These are phyloP conservation scores for Beris morrisii DNA, from an alignment of 2,888 invertebrate species.

Conservation along the genomic window DNA sequence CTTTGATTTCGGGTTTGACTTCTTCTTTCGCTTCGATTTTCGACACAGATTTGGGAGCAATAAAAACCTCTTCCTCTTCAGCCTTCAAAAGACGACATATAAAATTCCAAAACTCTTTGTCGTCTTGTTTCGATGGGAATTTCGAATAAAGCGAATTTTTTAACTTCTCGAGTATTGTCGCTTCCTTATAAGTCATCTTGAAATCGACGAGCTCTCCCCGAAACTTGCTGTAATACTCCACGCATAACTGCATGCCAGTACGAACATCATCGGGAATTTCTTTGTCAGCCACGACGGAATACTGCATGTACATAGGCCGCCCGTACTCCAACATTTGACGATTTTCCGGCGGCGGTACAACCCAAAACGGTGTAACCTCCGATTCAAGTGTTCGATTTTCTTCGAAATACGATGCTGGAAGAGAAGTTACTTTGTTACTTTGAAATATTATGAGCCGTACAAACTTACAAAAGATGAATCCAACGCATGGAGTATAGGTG, in stretches of 20 bases:
- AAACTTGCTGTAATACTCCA: slow-evolving; percentile 76
- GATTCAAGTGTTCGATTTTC: slow-evolving; percentile 81
- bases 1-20: slow-evolving; percentile 41
- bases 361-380: slow-evolving; percentile 87
- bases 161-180: slow-evolving; percentile 81
- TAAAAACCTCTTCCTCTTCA: slow-evolving; percentile 71
- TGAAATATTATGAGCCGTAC: too few relatives aligned
- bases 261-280: slow-evolving; percentile 79
- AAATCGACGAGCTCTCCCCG: slow-evolving; percentile 69
- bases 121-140: slow-evolving; percentile 78
- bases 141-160: slow-evolving; percentile 79
- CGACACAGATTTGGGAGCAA: slow-evolving; percentile 56
- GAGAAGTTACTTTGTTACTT: slow-evolving; percentile 30
- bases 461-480: slow-evolving; percentile 84
- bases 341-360: slow-evolving; percentile 92
- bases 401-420: slow-evolving; percentile 79
- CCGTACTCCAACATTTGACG: slow-evolving; percentile 86
- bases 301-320: slow-evolving; percentile 86
- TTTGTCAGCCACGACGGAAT: slow-evolving; percentile 79
- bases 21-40: slow-evolving; percentile 49
- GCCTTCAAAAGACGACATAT: slow-evolving; percentile 75
- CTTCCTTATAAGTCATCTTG: slow-evolving; percentile 56
- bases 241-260: slow-evolving; percentile 82
- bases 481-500: slow-evolving; percentile 91
- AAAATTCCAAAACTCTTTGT: slow-evolving; percentile 76